Base-by-base conservation (phyloP, 2,888 invertebrate genomes). In the Conomelus anceps region DNA sequence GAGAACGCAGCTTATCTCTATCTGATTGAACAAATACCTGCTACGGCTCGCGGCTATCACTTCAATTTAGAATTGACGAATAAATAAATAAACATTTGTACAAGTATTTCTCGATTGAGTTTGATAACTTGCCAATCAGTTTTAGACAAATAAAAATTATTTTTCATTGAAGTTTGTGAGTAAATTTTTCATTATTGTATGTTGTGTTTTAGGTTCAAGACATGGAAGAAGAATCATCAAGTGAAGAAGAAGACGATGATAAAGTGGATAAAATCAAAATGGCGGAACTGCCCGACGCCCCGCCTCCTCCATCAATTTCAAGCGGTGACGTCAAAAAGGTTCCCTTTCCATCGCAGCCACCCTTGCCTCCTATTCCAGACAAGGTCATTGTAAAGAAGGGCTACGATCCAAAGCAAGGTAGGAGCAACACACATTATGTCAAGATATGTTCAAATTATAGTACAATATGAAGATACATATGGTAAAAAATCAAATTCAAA, bases 351-450 rank as follows among this genome's bases (percentile, higher is more conserved):
- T 90, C 91, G 41, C 95, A 94, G 88, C 96, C 97, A 0, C 97
- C 97, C 41, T 93, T 98, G 91, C 98, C 98, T 7, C 98, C 98
- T 22, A 96, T 96, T 0, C 96, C 97, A 22, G 99, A 98, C 93
- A 97, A 98, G 92, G 98, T 99, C 24, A 95, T 99, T 85, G 98
- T 99, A 90, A 98, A 98, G 93, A 96, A 96, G 92, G 98, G 98
- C 93, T 99, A 99, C 93, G 98, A 99, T 95, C 99, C 99, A 0
- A 99, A 98, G 93, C 96, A 96, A 93, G 94, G 95, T 92, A 94
- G 94, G 22, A 86, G 6, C 13, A 63, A 63, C 7, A 26, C 26
- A 26, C 11, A 7, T 26, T 26, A 7, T 26, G 11, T 4, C 4
- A 26, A 26, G 26, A 26, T 7, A 26, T 89, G 20, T 26, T 26